Conservation (phyloP, 2,113 vertebrate species). For the Engystomops pustulosus region DNA sequence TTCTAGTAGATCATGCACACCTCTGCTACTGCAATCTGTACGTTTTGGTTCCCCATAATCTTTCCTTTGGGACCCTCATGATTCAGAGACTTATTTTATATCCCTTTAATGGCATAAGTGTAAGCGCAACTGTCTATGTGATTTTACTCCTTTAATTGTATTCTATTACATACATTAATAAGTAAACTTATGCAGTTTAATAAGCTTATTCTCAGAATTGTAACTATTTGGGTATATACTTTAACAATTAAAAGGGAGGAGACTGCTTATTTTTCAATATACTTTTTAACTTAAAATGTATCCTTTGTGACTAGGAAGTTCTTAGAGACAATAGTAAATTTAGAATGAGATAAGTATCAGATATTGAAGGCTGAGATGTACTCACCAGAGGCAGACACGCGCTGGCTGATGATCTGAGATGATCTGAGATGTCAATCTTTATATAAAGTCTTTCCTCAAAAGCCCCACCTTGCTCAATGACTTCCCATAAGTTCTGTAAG, state of each 20-base stretch:
- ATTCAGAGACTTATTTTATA: too few species aligned
- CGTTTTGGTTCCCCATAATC: too few species aligned
- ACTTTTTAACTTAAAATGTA: too few species aligned
- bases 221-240: background rate
- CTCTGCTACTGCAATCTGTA: too few species aligned
- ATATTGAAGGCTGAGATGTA: background rate
- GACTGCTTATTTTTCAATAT: background rate
- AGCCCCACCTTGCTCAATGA: slow-evolving; percentile 56
- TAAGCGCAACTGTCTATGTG: too few species aligned
- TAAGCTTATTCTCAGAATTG: too few species aligned
- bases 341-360: background rate
- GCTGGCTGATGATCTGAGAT: background rate
- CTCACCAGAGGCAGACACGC: slow-evolving; percentile 10
- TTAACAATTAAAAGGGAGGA: background rate
- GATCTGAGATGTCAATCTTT: background rate
- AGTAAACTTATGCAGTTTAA: too few species aligned
- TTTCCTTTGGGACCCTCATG: too few species aligned
- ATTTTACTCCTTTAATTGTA: too few species aligned
- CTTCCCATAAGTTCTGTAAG: slow-evolving; percentile 21
- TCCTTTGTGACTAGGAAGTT: background rate
- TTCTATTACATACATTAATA: too few species aligned
- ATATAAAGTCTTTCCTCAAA: slow-evolving; percentile 37
- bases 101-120: too few species aligned
- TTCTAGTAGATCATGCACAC: too few species aligned
- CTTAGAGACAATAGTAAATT: background rate